These are phyloP conservation scores for Syrrhaptes paradoxus DNA, from an alignment of 2,113 vertebrate genomes.

Conservation along the genomic window DNA sequence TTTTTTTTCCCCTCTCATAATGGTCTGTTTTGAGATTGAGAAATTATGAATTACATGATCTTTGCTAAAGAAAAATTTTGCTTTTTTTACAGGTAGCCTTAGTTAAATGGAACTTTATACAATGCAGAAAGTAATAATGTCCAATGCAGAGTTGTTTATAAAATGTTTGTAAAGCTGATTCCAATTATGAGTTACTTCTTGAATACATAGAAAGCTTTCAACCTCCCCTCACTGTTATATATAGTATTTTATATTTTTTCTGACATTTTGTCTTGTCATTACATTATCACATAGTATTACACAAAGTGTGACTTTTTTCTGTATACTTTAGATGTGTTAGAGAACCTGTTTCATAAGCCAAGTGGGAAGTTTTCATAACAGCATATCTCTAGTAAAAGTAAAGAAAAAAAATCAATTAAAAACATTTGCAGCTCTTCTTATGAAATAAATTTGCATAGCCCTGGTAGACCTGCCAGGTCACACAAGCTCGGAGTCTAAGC, in stretches of 20 bases:
- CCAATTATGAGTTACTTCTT: background rate
- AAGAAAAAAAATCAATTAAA: background rate
- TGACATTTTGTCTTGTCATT: background rate
- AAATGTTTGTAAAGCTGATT: background rate
- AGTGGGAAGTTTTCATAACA: constrained; percentile 4
- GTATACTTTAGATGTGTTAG: background rate
- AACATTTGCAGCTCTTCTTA: background rate
- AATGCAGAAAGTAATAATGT: background rate
- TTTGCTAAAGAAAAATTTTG: background rate
- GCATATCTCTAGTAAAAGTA: background rate
- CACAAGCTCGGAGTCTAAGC: background rate
- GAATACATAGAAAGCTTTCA: background rate
- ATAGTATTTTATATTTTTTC: background rate
- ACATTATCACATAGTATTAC: background rate
- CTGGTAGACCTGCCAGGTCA: background rate
- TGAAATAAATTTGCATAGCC: background rate
- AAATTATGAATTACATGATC: background rate
- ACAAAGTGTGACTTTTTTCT: background rate
- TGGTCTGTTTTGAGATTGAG: background rate
- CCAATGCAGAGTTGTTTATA: background rate
- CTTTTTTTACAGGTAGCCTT: background rate
- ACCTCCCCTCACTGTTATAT: background rate
- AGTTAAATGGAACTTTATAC: background rate
- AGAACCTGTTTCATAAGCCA: background rate
- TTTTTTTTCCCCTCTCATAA: background rate